These are phyloP conservation scores for Aphidoletes aphidimyza DNA, from an alignment of 2,888 invertebrate genomes.

Conservation along the genomic window DNA sequence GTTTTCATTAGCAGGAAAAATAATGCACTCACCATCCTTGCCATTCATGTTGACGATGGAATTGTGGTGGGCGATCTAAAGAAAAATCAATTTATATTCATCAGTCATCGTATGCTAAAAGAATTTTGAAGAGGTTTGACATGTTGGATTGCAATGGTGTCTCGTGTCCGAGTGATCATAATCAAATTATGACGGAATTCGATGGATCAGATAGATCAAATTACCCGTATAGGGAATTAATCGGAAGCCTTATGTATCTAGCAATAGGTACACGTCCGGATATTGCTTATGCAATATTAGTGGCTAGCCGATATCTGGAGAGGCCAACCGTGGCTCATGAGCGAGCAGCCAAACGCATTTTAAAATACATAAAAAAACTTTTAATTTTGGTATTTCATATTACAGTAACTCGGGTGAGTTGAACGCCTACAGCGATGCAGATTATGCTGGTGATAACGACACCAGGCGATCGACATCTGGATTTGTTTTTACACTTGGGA, in stretches of 20 bases:
- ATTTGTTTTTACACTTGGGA: no score
- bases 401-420: no score
- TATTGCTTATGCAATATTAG: slow-evolving; percentile 56
- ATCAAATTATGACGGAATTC: neutral
- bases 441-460: no score
- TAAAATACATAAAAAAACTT: slow-evolving; percentile 56
- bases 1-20: neutral
- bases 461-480: no score
- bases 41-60: slow-evolving; percentile 61
- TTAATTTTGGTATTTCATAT: no score
- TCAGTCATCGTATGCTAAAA: slow-evolving; percentile 56
- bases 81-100: slow-evolving; percentile 54
- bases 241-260: slow-evolving; percentile 57
- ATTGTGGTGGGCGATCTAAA: slow-evolving; percentile 57
- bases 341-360: slow-evolving; percentile 57
- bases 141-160: slow-evolving; percentile 57
- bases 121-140: slow-evolving; percentile 56
- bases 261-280: slow-evolving; percentile 57
- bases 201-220: neutral
- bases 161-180: slow-evolving; percentile 56
- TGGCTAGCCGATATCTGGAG: slow-evolving; percentile 56
- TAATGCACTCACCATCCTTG: slow-evolving; percentile 55
- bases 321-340: slow-evolving; percentile 56
- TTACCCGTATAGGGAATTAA: slow-evolving; percentile 54
- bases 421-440: no score